phyloP scores from a whole-genome alignment of 2,113 vertebrate species.

The Menura novaehollandiae region DNA sequence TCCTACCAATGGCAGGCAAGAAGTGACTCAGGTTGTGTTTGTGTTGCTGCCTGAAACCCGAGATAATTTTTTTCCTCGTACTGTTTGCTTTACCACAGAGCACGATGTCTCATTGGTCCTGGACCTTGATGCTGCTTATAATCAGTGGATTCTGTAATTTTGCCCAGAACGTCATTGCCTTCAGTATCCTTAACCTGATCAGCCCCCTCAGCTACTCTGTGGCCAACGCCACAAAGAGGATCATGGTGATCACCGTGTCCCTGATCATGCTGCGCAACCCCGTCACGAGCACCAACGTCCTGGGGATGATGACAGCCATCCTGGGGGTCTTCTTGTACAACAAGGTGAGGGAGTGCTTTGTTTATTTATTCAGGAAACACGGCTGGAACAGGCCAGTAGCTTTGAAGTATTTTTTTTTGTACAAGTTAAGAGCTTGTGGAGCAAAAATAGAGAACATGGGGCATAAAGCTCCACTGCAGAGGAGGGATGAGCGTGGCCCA shows the following conservation, averaged over 20 bases:
- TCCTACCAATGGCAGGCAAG: neutral
- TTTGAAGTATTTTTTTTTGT: neutral
- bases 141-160: constrained; percentile 98
- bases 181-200: constrained; percentile 94
- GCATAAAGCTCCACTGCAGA: rapidly evolving
- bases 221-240: constrained; percentile 95
- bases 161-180: constrained; percentile 96
- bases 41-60: neutral
- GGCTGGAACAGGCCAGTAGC: neutral
- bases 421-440: neutral
- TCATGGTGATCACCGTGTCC: constrained; percentile 97
- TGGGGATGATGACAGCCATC: constrained; percentile 97
- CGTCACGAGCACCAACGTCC: constrained; percentile 85
- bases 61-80: neutral
- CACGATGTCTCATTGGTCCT: constrained; percentile 78
- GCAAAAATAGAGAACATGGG: rapidly evolving
- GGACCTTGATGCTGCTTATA: constrained; percentile 87
- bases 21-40: neutral
- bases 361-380: rapidly evolving
- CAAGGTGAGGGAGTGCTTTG: constrained; percentile 73
- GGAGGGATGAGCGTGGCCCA: rapidly evolving
- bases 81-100: constrained; percentile 67
- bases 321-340: constrained; percentile 96
- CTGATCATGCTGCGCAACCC: constrained; percentile 95
- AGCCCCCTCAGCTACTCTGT: constrained; percentile 96